phyloP scores from a whole-genome alignment of 1,140 invertebrate species.

The Bombyx mori region DNA sequence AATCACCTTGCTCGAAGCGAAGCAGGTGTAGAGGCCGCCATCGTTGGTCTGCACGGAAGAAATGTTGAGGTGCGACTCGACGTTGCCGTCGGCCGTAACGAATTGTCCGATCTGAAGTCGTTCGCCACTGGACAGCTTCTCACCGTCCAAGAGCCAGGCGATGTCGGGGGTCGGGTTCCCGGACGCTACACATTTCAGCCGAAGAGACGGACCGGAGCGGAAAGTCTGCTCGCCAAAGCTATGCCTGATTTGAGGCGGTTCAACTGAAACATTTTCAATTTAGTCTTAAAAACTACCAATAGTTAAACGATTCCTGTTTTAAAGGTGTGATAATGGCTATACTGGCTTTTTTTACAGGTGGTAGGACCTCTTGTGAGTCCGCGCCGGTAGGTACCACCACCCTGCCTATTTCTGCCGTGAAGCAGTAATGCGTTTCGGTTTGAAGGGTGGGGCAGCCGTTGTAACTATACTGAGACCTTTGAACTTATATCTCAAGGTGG shows the following conservation, averaged over 20 bases:
- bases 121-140: slow-evolving; percentile 86
- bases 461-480: no score
- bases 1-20: slow-evolving; percentile 87
- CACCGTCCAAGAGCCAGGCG: slow-evolving; percentile 93
- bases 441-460: no score
- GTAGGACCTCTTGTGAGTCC: no score
- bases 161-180: slow-evolving; percentile 96
- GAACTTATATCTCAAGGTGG: no score
- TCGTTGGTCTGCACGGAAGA: slow-evolving; percentile 93
- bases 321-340: no score
- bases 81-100: slow-evolving; percentile 89
- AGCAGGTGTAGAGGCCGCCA: slow-evolving; percentile 93
- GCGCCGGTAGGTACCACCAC: no score
- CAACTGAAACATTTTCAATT: slow-evolving; percentile 71
- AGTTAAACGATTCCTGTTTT: no score
- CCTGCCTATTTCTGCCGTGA: no score
- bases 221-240: slow-evolving; percentile 90
- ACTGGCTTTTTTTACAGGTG: no score
- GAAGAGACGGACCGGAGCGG: slow-evolving; percentile 87
- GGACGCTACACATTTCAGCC: slow-evolving; percentile 80
- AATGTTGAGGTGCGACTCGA: slow-evolving; percentile 95
- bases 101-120: slow-evolving; percentile 86
- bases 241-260: slow-evolving; percentile 89
- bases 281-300: not conserved
- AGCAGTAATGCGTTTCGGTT: no score